Conservation (phyloP, 1,140 invertebrate species). For the Plodia interpunctella region DNA sequence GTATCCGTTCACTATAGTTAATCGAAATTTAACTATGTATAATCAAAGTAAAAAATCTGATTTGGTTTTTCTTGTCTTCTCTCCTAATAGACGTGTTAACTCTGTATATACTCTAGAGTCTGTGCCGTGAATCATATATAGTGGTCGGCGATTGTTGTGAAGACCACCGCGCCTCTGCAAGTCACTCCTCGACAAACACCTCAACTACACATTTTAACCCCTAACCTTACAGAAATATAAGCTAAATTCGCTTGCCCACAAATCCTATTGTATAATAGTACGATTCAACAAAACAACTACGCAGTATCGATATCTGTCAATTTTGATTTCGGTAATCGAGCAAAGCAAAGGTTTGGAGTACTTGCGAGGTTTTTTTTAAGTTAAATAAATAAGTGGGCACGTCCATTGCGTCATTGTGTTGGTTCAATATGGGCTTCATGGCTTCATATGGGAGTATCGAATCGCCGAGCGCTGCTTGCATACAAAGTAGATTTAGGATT, state of each 20-base stretch:
- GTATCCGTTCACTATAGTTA: too few relatives aligned
- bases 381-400: conserved; percentile 8
- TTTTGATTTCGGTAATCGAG: conserved; percentile 52
- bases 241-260: conserved; percentile 8
- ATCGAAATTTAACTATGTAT: too few relatives aligned
- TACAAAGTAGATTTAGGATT: not conserved
- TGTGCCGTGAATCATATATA: conserved; percentile 22
- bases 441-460: not conserved
- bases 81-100: not conserved
- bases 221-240: conserved; percentile 12
- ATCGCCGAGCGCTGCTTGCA: not conserved
- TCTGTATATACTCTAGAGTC: not conserved
- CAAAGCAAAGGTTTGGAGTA: conserved; percentile 10
- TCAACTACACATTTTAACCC: not conserved
- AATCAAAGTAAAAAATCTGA: too few relatives aligned
- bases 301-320: conserved; percentile 54
- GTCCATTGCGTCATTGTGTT: conserved; percentile 9
- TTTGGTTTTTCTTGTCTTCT: too few relatives aligned
- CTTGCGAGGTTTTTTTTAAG: conserved; percentile 3
- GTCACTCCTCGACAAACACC: conserved; percentile 34
- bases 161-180: conserved; percentile 62
- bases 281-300: conserved; percentile 43
- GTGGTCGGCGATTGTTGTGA: conserved; percentile 50
- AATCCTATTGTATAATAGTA: conserved; percentile 17
- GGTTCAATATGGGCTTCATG: not conserved